Base-by-base conservation (phyloP, 2,888 invertebrate genomes). In the Pristionchus fissidentatus region DNA sequence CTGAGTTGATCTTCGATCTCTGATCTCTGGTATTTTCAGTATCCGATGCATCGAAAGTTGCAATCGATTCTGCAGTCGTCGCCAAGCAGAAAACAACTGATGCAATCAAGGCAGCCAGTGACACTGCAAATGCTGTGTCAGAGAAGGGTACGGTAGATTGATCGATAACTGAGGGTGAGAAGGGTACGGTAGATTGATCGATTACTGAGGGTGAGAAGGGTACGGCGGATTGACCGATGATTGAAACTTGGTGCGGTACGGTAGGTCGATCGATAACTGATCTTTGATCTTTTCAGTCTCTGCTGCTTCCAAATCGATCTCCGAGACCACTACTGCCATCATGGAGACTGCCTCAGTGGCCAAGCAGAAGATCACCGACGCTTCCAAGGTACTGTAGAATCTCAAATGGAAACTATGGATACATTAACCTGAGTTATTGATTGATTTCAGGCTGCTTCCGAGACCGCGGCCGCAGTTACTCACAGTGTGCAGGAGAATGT, bases 1-100 rank as follows among this genome's bases (percentile, higher is more conserved):
- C n/a, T n/a, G n/a, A n/a, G n/a, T 49, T 77, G 49, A 77, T 77
- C 75, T 77, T 49, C 49, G 75, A 77, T 77, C 49, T 29, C 22
- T 73, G 46, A 46, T 26, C 73, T 73, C 46, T 62, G 4, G 62
- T 26, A 8, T 13, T 8, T 66, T 26, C 46, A 77, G 75, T 49
- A 22, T 46, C 35, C 15, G 75, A 49, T 8, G 49, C n/a, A 3
- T 22, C 75, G 19, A 77, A 77, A 32, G 49, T 46, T 0, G 49
- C 49, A 22, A 32, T 77, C 32, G 75, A 77, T 32, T 49, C 29
- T 19, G 75, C 75, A 8, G 32, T 32, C 13, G 49, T 32, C 1
- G 75, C 75, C 10, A 49, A 46, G 22, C 49, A 77, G 49, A 22
- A 41, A n/a, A 49, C 49, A 5, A 35, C 46, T 15, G 75, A 77